These are phyloP conservation scores for Notarius lentiginosus DNA, from an alignment of 2,113 vertebrate genomes.

Conservation along the genomic window DNA sequence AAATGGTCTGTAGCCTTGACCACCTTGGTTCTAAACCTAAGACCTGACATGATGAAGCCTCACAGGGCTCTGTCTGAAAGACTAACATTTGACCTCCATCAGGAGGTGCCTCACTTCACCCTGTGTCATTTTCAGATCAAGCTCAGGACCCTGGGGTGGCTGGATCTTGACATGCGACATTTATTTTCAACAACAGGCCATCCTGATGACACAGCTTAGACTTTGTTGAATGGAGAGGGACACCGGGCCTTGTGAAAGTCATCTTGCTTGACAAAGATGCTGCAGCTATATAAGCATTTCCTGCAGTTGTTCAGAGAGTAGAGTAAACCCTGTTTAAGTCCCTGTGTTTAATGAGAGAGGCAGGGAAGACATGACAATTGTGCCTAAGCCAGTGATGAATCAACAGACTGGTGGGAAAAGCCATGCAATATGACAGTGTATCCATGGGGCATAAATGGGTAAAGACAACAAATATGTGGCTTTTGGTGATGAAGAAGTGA, in stretches of 20 bases:
- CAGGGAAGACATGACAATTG: constrained; percentile 40
- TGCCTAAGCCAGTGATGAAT: constrained; percentile 31
- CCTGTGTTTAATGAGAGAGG: constrained; percentile 48
- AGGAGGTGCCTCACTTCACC: constrained; percentile 5
- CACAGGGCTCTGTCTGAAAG: not conserved
- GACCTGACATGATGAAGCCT: constrained; percentile 30
- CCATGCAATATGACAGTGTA: constrained; percentile 27
- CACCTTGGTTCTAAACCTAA: constrained; percentile 19
- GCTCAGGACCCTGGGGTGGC: not conserved
- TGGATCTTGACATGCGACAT: constrained; percentile 16
- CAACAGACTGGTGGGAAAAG: constrained; percentile 31
- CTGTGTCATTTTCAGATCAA: not conserved
- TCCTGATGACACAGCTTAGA: not conserved
- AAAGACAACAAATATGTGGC: constrained; percentile 31
- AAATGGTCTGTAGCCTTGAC: not conserved
- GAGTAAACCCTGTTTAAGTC: constrained; percentile 50
- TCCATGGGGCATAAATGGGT: constrained; percentile 23
- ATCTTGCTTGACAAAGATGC: constrained; percentile 34
- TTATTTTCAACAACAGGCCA: constrained; percentile 23
- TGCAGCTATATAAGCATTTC: constrained; percentile 35
- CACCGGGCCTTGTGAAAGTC: constrained; percentile 46
- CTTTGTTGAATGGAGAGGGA: constrained; percentile 26
- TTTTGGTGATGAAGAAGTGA: constrained; percentile 27
- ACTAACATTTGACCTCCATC: constrained; percentile 25
- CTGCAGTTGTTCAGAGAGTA: constrained; percentile 23